Evolutionary conservation across 2,113 vertebrate species (phyloP), one percentile per base, ranked within the genome.

Genomic region (Nibea albiflora): DNA sequence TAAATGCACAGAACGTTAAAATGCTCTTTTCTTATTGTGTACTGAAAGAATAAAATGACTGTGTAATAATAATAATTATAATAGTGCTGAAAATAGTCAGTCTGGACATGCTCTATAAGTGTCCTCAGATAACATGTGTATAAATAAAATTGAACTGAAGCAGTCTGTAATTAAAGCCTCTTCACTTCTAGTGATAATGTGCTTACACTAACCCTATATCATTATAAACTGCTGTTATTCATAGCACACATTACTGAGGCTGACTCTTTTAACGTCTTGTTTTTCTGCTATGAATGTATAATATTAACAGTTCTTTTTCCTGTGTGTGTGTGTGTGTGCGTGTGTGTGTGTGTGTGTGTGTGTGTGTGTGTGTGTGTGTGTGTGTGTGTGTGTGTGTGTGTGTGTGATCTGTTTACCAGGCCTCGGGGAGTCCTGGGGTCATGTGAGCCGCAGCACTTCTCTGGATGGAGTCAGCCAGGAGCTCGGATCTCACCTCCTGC

Each of bases 381-480:
- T 85, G 57, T 86, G 17, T 44, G 0, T 82, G 64, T 86, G 17
- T 78, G 46, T 85, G 57, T 86, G 17, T 44, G 0, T 82, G 64
- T 86, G 17, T 78, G 46, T 80, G 24, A 70, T 63, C 39, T 66
- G 39, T 92, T 91, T 80, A 61, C 60, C 94, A 99, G 98, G 98
- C 76, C 96, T 99, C 0, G 98, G 98, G 44, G 98, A 99, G 94
- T 98, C 98, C 2, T 99, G 98, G 98, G 98, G 98, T 63, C 97
- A 97, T 46, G 94, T 97, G 14, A 97, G 96, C 87, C 93, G 97
- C 64, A 95, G 94, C 68, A 97, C 95, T 60, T 95, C 97, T 1
- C 73, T 98, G 93, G 97, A 99, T 77, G 99, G 97, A 66, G 97
- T 99, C 65, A 96, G 95, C 76, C 95, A 97, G 9, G 98, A 99